Percentiles rank a stretch among this genome's conserved stretches.
phyloP scores from a whole-genome alignment of 2,113 vertebrate species.

The Saimiri boliviensis region DNA sequence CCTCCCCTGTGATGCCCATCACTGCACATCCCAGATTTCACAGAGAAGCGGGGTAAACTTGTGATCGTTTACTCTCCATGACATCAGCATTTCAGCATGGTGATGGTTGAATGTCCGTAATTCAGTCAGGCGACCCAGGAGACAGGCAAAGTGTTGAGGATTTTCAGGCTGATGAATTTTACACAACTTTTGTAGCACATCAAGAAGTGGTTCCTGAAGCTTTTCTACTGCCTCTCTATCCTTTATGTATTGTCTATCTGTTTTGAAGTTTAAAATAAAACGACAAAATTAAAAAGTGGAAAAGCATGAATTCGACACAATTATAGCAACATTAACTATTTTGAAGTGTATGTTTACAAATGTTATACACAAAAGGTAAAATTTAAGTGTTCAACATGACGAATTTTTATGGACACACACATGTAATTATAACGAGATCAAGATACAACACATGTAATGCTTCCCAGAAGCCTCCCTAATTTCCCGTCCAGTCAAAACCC shows the following conservation, averaged over 20 bases:
- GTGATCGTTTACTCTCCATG: slow-evolving; percentile 95
- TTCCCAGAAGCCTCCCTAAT: not conserved
- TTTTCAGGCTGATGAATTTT: slow-evolving; percentile 91
- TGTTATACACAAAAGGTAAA: not conserved
- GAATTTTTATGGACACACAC: not conserved
- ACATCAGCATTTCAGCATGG: slow-evolving; percentile 96
- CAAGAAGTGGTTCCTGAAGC: slow-evolving; percentile 94
- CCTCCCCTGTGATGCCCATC: not conserved
- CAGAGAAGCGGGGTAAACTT: slow-evolving; percentile 99
- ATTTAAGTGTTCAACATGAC: not conserved
- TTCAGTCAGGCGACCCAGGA: slow-evolving; percentile 96
- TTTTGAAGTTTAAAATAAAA: slow-evolving; percentile 60
- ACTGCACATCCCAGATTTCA: slow-evolving; percentile 99
- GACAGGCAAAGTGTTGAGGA: slow-evolving; percentile 96
- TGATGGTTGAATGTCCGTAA: slow-evolving; percentile 97
- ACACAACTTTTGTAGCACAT: slow-evolving; percentile 93
- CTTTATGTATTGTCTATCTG: slow-evolving; percentile 96
- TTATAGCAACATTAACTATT: not conserved
- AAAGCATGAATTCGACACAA: not conserved
- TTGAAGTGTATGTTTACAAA: not conserved
- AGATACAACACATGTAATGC: not conserved
- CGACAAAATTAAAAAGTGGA: not conserved
- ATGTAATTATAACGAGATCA: not conserved
- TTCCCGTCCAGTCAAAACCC: not conserved
- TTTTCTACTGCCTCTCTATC: slow-evolving; percentile 93